Evolutionary conservation across 2,113 vertebrate species (phyloP).

Genomic region (Odobenus rosmarus): DNA sequence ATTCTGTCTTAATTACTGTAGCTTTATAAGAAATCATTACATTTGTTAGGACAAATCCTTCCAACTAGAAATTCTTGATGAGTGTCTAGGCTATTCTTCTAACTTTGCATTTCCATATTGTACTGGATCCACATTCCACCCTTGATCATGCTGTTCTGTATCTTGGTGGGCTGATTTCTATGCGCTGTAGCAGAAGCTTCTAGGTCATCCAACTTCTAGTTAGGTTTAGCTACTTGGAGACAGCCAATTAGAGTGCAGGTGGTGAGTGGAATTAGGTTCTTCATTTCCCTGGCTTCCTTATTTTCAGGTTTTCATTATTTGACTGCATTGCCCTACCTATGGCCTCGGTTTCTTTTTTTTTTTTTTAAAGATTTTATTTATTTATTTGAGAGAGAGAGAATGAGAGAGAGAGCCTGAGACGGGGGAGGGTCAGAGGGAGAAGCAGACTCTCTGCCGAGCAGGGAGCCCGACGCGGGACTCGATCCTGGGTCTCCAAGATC

Average conservation of each 20-base stretch:
- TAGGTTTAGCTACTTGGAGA: neutral
- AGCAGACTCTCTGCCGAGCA: too few species aligned
- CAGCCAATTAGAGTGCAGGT: neutral
- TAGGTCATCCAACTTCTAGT: neutral
- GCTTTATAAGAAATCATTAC: neutral
- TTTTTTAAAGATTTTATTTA: too few species aligned
- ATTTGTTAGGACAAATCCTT: neutral
- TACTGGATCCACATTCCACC: neutral
- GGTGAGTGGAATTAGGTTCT: neutral
- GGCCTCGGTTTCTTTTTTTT: neutral
- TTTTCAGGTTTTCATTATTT: neutral
- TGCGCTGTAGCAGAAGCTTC: neutral
- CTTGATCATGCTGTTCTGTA: neutral
- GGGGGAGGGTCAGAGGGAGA: too few species aligned
- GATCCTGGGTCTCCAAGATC: too few species aligned
- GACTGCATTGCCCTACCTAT: neutral
- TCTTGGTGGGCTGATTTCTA: neutral
- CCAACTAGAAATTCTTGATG: neutral
- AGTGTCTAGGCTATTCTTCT: neutral
- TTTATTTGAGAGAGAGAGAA: too few species aligned
- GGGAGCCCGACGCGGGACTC: too few species aligned
- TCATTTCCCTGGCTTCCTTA: neutral
- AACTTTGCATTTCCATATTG: neutral
- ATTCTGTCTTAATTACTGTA: neutral
- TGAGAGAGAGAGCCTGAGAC: too few species aligned